Evolutionary conservation across 2,113 vertebrate genomes (phyloP).

Genomic region (Symphodus melops): DNA sequence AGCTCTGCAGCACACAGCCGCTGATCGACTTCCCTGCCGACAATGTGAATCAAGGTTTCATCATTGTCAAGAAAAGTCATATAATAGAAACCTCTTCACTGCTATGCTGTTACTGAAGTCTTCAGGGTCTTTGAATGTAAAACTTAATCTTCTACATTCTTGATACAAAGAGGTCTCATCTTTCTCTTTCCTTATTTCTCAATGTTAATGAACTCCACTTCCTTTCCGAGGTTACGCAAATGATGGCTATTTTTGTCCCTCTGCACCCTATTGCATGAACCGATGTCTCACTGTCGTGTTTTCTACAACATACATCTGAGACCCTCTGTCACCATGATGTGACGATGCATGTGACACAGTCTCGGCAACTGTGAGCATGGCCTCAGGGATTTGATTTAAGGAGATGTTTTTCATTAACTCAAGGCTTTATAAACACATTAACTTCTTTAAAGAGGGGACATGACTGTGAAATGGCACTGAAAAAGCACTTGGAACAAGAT

Average conservation of each 20-base stretch:
- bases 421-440: background rate
- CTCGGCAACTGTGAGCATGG: constrained; percentile 3
- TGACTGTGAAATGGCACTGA: constrained; percentile 2
- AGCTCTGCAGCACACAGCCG: constrained; percentile 20
- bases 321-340: constrained; percentile 27
- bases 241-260: constrained; percentile 60
- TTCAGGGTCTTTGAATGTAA: background rate
- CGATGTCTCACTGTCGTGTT: constrained; percentile 21
- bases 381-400: background rate
- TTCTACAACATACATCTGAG: constrained; percentile 30
- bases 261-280: constrained; percentile 33
- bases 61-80: background rate
- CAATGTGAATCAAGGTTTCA: background rate
- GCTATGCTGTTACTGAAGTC: background rate
- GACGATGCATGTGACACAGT: constrained; percentile 14
- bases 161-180: constrained; percentile 12
- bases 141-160: background rate
- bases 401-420: background rate
- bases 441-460: background rate
- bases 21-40: constrained; percentile 17
- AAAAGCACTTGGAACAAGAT: constrained; percentile 3
- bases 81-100: constrained; percentile 6
- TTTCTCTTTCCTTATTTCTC: constrained; percentile 6
- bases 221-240: constrained; percentile 46
- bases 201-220: constrained; percentile 61